These are phyloP conservation scores for Gymnoscelis rufifasciata DNA, from an alignment of 2,888 invertebrate species.

Conservation along the genomic window DNA sequence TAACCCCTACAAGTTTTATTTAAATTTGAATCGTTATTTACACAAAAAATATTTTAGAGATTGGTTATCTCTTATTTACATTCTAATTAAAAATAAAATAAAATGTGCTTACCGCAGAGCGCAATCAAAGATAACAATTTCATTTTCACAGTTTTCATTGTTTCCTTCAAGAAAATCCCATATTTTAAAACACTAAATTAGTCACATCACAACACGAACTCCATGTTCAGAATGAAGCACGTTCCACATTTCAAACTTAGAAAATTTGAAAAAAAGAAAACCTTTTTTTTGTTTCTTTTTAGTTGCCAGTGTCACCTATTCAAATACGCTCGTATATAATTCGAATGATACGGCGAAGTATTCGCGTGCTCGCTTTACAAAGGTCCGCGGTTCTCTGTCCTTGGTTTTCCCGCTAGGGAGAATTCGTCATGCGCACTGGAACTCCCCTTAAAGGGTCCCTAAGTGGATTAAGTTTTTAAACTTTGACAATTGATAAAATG, in stretches of 20 bases:
- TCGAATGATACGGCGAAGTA: conserved; percentile 36
- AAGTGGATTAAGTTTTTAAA: conserved; percentile 78
- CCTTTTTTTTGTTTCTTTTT: conserved; percentile 22
- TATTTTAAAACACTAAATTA: conserved; percentile 27
- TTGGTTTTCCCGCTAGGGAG: conserved; percentile 70
- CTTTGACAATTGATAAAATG: conserved; percentile 76
- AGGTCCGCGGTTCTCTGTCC: conserved; percentile 60
- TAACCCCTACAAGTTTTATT: too few species aligned
- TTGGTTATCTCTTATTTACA: too few species aligned
- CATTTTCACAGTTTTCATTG: conserved; percentile 51
- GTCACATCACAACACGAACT: conserved; percentile 42
- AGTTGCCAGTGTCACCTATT: conserved; percentile 46
- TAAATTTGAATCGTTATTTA: too few species aligned
- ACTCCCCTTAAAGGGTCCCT: conserved; percentile 65
- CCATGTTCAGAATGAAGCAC: conserved; percentile 24
- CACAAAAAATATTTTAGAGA: too few species aligned
- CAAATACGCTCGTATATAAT: conserved; percentile 54
- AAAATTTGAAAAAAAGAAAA: conserved; percentile 16
- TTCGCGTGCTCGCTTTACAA: conserved; percentile 44
- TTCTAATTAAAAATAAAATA: too few species aligned
- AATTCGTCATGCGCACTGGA: conserved; percentile 66
- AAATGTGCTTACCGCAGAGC: conserved; percentile 57
- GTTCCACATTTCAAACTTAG: conserved; percentile 25
- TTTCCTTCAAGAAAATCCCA: conserved; percentile 41
- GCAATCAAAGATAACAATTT: conserved; percentile 60